Percentiles rank a stretch among this genome's conserved stretches.
phyloP scores from a whole-genome alignment of 2,888 invertebrate genomes.

The Apomyelois bistriatella region DNA sequence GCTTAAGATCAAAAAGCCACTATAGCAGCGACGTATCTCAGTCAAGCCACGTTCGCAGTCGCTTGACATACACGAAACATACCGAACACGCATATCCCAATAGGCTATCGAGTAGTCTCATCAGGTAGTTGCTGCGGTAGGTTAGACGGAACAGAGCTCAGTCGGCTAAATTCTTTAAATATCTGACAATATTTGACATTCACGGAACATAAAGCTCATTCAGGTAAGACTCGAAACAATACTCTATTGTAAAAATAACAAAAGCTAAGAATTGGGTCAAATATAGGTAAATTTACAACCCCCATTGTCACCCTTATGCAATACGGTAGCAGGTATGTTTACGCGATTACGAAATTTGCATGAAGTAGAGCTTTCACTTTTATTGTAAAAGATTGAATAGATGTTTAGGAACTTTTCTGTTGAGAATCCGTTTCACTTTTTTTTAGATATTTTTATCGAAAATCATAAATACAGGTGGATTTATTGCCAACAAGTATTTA shows the following conservation, averaged over 20 bases:
- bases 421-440: conserved; percentile 23
- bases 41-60: no score
- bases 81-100: no score
- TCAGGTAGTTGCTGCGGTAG: no score
- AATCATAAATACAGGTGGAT: neutral
- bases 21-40: no score
- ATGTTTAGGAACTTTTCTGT: conserved; percentile 38
- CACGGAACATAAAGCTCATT: conserved; percentile 13
- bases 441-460: neutral
- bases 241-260: conserved; percentile 27
- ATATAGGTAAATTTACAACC: conserved; percentile 55
- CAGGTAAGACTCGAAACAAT: conserved; percentile 42
- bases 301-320: conserved; percentile 55
- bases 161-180: no score
- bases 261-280: conserved; percentile 48
- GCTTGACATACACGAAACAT: no score
- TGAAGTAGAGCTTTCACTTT: conserved; percentile 67
- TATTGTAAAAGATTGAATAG: conserved; percentile 50
- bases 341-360: conserved; percentile 55
- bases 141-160: no score
- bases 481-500: neutral
- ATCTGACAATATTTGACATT: conserved; percentile 10
- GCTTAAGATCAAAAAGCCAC: no score
- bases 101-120: no score
- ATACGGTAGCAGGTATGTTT: conserved; percentile 48